Evolutionary conservation across 1,140 invertebrate genomes (phyloP), one percentile per base, ranked within the genome.

Genomic region (Drosophila tropicalis): DNA sequence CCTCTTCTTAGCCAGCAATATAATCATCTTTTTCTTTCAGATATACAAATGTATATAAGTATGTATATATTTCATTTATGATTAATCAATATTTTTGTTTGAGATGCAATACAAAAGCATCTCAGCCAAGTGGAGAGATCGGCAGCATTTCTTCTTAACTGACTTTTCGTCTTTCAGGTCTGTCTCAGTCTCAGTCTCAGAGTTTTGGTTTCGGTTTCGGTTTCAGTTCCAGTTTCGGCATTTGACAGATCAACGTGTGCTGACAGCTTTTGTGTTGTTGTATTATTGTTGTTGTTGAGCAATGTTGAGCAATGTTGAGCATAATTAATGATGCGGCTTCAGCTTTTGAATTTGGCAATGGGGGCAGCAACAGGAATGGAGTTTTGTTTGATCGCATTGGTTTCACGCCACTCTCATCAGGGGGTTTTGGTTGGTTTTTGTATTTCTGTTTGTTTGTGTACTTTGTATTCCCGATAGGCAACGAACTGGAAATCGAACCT

Each of bases 171-270:
- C 9, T 36, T 36, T 36, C 34, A 36, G 10, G 40, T 47, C 41
- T 44, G 67, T 29, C 70, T 76, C 29, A 29, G 29, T 29, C 68
- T 77, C 62, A 64, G 74, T 84, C 71, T 89, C 84, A 89, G 84
- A 89, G 44, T 51, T 34, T 34, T 40, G 63, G 63, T 66, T 39
- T 66, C 36, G 5, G 56, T 65, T 56, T 66, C 51, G 6, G 56
- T 47, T 58, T 44, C 65, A 15, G 67, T 44, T 57, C 68, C 70
- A 51, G 74, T 76, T 76, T 77, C 71, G 68, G 74, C 83, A 74
- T 89, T 89, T 89, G 84, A 89, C 84, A 90, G 84, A 89, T 89
- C 85, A 89, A 76, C 84, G 80, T 73, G 84, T 79, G 84, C 84
- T 89, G 84, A 89, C 84, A 89, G 84, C 84, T 89, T 89, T 89